phyloP scores from a whole-genome alignment of 2,113 vertebrate species.

The Sander lucioperca region DNA sequence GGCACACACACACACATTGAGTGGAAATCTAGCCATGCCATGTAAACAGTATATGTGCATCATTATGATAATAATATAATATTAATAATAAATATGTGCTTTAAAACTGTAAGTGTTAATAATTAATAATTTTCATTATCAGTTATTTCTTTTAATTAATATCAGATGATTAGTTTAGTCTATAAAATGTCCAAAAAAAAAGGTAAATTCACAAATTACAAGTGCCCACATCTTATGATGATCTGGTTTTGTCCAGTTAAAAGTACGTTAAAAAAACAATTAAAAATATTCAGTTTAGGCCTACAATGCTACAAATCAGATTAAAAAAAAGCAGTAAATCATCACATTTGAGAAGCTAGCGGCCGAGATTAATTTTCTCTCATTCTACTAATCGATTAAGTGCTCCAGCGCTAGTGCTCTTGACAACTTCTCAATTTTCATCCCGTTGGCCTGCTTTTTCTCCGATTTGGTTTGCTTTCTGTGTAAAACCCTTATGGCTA shows the following conservation, averaged over 20 bases:
- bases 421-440: background rate
- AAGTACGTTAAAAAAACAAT: background rate
- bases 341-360: background rate
- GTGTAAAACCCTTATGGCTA: background rate
- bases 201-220: too few relatives aligned
- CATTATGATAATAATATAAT: too few relatives aligned
- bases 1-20: background rate
- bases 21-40: background rate
- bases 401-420: background rate
- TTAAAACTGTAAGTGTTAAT: background rate
- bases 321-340: background rate
- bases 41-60: constrained; percentile 20
- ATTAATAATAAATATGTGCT: constrained; percentile 11
- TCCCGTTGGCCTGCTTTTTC: background rate
- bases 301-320: background rate
- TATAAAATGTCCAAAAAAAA: background rate
- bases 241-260: background rate
- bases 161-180: background rate
- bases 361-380: background rate
- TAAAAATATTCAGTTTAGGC: background rate
- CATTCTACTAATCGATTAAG: background rate
- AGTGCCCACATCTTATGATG: background rate
- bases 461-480: background rate
- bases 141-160: background rate
- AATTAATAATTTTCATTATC: background rate